Evolutionary conservation across 1,140 invertebrate genomes (phyloP), one percentile per base, ranked within the genome.

Genomic region (Andrena cerasifolii): DNA sequence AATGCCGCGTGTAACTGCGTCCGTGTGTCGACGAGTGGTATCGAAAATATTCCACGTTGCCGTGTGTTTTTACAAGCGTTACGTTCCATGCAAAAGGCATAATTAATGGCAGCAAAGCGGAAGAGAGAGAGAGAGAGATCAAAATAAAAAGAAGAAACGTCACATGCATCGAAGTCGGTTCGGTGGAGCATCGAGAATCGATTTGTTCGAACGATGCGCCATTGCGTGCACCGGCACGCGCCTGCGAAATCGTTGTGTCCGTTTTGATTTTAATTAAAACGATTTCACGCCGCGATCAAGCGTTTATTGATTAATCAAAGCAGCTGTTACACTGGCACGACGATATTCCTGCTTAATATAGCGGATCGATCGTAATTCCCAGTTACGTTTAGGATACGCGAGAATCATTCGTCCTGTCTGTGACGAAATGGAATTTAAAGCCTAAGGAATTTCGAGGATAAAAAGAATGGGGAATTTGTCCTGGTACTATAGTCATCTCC

Each of bases 221-320:
- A 16, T 2, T 3, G 18, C 0, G 26, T 12, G 2, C 36, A n/a
- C n/a, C n/a, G 28, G 47, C 0, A 7, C 2, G 36, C 6, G 0
- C 5, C 26, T 24, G 0, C n/a, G 21, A 28, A 43, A 47, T 59
- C 40, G 40, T 33, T 6, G 36, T 18, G 24, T 71, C 53, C 24
- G 28, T 59, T 53, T 43, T 12, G 68, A 16, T 47, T 71, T 71
- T 59, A 71, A 71, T 71, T 71, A 58, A 59, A 71, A 71, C n/a
- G 54, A 40, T 43, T 71, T 59, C 40, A 31, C 51, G 21, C 21
- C n/a, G 66, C 51, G 28, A 68, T 68, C 66, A 43, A 54, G 33
- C 49, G 24, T 68, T 68, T 68, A 68, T 26, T 68, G 53, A 54
- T 59, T 59, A 71, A 71, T 71, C 59, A 71, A 71, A 53, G 6